Conservation (phyloP, 2,797 vertebrate genomes). For the Holocentrus rufus region DNA sequence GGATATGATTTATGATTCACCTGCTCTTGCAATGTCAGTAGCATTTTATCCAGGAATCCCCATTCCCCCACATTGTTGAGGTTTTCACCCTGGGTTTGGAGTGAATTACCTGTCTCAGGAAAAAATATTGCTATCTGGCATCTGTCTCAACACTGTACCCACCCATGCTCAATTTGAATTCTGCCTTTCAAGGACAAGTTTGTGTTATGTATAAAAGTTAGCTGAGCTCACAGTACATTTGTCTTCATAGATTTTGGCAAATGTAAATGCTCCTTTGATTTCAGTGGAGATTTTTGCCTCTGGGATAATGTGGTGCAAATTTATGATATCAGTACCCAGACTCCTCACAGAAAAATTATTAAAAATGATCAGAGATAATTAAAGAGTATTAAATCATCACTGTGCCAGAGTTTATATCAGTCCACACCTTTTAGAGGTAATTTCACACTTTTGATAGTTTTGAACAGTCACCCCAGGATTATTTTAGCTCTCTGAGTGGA, state of each 20-base stretch:
- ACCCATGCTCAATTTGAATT: neutral
- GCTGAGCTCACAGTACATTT: no score
- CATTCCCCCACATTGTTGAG: neutral
- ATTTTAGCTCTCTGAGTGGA: neutral
- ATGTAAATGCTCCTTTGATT: no score
- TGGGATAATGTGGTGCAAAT: neutral
- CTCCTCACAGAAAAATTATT: no score
- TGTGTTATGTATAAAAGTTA: neutral
- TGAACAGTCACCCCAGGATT: neutral
- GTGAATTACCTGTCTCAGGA: conserved; percentile 6
- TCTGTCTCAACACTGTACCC: neutral
- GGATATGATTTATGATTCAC: conserved; percentile 30
- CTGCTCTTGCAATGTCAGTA: conserved; percentile 11
- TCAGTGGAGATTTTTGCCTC: no score
- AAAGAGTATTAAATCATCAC: neutral
- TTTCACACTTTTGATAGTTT: conserved; percentile 8
- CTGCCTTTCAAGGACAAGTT: conserved; percentile 1
- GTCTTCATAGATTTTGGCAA: no score
- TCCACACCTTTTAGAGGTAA: neutral
- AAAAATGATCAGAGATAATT: neutral
- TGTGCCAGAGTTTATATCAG: neutral
- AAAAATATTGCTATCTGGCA: neutral
- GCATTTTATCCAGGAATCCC: neutral
- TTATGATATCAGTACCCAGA: neutral
- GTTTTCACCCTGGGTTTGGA: neutral